Evolutionary conservation across 92 coral and sea anemone genomes (phyloP).

Genomic region (Bergia sp.): DNA sequence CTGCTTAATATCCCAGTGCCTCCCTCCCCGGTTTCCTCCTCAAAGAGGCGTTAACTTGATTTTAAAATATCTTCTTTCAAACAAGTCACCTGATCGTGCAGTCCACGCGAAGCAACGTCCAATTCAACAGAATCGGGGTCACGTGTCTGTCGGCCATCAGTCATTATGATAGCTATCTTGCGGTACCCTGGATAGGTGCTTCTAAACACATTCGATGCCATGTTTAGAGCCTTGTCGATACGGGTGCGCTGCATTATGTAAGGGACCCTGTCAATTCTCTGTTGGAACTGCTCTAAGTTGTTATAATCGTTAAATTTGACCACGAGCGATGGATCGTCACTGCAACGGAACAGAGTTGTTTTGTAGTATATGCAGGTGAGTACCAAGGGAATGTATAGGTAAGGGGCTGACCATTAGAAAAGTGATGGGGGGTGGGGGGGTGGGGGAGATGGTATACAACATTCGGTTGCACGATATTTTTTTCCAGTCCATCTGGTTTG

Average conservation of each 20-base stretch:
- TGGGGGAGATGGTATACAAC: no score
- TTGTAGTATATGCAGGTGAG: neutral
- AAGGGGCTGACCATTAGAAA: no score
- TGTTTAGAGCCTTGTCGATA: conserved; percentile 76
- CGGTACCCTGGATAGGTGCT: conserved; percentile 70
- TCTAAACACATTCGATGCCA: conserved; percentile 66
- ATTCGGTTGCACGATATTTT: no score
- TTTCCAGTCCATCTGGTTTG: no score
- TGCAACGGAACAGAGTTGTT: conserved; percentile 15
- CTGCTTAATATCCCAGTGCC: no score
- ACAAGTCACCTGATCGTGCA: conserved; percentile 51
- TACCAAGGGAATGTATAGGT: no score
- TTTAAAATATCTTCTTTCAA: no score
- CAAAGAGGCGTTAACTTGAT: no score
- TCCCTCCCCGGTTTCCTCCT: no score
- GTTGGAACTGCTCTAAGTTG: conserved; percentile 51
- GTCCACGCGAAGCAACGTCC: conserved; percentile 58
- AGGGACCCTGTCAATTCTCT: conserved; percentile 67
- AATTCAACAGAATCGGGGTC: conserved; percentile 72
- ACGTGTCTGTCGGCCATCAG: conserved; percentile 89
- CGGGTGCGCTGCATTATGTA: conserved; percentile 83
- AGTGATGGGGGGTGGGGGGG: no score
- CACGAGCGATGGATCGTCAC: conserved; percentile 57
- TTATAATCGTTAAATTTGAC: conserved; percentile 45
- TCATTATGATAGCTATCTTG: conserved; percentile 80